A percentile compares a stretch with the other conserved stretches of the same genome.
Evolutionary conservation across 2,888 invertebrate species (phyloP).

Genomic region (Aethes cnicana): DNA sequence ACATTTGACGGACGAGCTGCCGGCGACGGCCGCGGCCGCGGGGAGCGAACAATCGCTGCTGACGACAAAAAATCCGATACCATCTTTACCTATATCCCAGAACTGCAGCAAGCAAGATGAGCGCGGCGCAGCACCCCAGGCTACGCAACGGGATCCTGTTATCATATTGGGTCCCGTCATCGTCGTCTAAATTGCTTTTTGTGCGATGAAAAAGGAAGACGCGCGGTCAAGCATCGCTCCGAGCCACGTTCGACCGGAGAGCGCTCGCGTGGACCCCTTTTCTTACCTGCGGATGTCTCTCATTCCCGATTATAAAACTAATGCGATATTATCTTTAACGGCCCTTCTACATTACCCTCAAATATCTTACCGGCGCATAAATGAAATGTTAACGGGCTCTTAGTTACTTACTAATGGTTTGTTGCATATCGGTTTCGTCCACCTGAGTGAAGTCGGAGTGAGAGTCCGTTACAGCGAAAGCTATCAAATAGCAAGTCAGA

Average conservation of each 20-base stretch:
- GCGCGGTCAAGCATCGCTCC: slow-evolving; percentile 56
- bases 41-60: slow-evolving; percentile 38
- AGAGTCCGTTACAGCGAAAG: slow-evolving; percentile 44
- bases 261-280: slow-evolving; percentile 62
- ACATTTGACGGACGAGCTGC: slow-evolving; percentile 72
- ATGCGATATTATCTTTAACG: slow-evolving; percentile 10
- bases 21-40: slow-evolving; percentile 39
- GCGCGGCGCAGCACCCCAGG: slow-evolving; percentile 58
- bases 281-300: slow-evolving; percentile 66
- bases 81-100: slow-evolving; percentile 44
- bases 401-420: too few species aligned
- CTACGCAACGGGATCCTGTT: slow-evolving; percentile 78
- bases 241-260: slow-evolving; percentile 57
- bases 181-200: slow-evolving; percentile 76
- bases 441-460: too few species aligned
- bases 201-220: slow-evolving; percentile 63
- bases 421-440: too few species aligned
- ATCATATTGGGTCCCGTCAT: slow-evolving; percentile 73
- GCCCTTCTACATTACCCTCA: not conserved
- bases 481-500: slow-evolving; percentile 44
- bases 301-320: slow-evolving; percentile 37
- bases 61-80: slow-evolving; percentile 50
- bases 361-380: too few species aligned
- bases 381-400: too few species aligned
- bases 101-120: slow-evolving; percentile 41